A percentile compares a stretch with the other conserved stretches of the same genome.
Evolutionary conservation across 1,140 invertebrate species (phyloP).

Genomic region (Daktulosphaira vitifoliae): DNA sequence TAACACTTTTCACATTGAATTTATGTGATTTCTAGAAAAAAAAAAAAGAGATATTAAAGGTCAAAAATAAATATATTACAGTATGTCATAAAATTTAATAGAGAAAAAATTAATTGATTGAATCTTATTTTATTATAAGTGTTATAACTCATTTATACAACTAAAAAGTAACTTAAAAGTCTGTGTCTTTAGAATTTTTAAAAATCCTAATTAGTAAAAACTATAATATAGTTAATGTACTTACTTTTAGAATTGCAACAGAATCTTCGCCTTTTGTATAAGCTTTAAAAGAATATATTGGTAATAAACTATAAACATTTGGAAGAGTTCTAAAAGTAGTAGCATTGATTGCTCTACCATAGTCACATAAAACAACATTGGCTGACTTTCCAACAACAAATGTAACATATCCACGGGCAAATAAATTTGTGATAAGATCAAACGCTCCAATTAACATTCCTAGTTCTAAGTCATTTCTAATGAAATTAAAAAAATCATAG

Average conservation of each 20-base stretch:
- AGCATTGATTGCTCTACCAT: slow-evolving; percentile 24
- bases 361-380: slow-evolving; percentile 15
- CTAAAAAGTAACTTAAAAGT: too few relatives aligned
- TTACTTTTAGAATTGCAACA: slow-evolving; percentile 12
- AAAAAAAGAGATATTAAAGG: not conserved
- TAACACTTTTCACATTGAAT: not conserved
- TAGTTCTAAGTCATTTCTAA: not conserved
- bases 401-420: slow-evolving; percentile 16
- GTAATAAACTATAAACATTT: not conserved
- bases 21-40: slow-evolving; percentile 8
- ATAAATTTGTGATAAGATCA: not conserved
- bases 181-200: too few relatives aligned
- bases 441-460: slow-evolving; percentile 23
- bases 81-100: too few relatives aligned
- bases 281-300: slow-evolving; percentile 18
- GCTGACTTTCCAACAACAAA: slow-evolving; percentile 14
- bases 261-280: slow-evolving; percentile 3
- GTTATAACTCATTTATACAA: too few relatives aligned
- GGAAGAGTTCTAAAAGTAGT: not conserved
- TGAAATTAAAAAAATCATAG: not conserved
- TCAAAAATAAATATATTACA: not conserved
- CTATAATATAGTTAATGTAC: not conserved
- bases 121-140: too few relatives aligned
- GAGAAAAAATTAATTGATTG: too few relatives aligned
- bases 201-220: too few relatives aligned